Evolutionary conservation across 2,113 vertebrate genomes (phyloP), one percentile per base, ranked within the genome.

Genomic region (Petroica traversi): DNA sequence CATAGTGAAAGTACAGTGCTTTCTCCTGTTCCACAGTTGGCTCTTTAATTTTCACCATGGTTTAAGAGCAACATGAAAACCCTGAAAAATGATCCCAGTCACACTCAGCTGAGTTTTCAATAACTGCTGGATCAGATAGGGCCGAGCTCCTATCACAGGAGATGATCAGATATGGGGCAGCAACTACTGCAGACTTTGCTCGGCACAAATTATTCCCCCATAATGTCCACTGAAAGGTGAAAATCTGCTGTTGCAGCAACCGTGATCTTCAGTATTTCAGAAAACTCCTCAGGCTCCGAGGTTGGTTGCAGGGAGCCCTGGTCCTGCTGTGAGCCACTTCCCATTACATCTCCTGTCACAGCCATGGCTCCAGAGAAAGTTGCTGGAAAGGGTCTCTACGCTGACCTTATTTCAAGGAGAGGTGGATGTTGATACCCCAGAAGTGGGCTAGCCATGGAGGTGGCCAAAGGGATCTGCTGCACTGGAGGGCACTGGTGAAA

Each of bases 1-100:
- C 93, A 95, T 93, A 94, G 90, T 93, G 96, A 96, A 96, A 96
- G 95, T 93, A 93, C 93, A 85, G 75, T 16, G 82, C 93, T 96
- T 96, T 96, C 95, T 94, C 95, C 90, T 11, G 29, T 68, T 91
- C 89, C 89, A 94, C 78, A 54, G 45, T 69, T 71, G 74, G 78
- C 68, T 91, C 71, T 92, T 95, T 81, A 87, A 94, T 95, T 89
- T 88, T 95, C 85, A 31, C 76, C 5, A 0, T 63, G 82, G 82
- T 93, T 88, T 71, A 93, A 95, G 62, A 90, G 49, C 62, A 45
- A n/a, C 63, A 14, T 74, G 64, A 88, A 96, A 96, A 73, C 92
- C 28, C 75, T 93, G 93, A 96, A 46, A 93, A 94, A 94, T 88
- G n/a, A 88, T 66, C 83, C 61, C 62, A 33, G 89, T 77, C 68